A percentile compares a stretch with the other conserved stretches of the same genome.
These are phyloP conservation scores for Homalodisca vitripennis DNA, from an alignment of 1,140 invertebrate species.

Conservation along the genomic window DNA sequence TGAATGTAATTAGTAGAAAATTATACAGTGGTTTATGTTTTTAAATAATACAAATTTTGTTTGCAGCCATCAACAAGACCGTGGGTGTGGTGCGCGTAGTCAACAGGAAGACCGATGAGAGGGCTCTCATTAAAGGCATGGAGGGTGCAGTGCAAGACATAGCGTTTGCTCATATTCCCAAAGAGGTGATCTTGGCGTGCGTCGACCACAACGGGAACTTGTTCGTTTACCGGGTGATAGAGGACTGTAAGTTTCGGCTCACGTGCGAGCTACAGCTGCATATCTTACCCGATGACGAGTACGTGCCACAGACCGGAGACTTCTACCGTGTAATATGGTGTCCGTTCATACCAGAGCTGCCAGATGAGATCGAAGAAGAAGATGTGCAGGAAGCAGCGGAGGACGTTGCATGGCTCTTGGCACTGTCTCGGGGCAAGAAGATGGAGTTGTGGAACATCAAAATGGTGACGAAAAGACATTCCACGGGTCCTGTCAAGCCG, in stretches of 20 bases:
- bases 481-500: constrained; percentile 50
- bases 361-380: constrained; percentile 56
- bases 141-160: constrained; percentile 82
- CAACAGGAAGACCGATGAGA: constrained; percentile 67
- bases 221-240: constrained; percentile 72
- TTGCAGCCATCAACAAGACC: constrained; percentile 57
- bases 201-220: constrained; percentile 82
- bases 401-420: constrained; percentile 74
- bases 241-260: constrained; percentile 50
- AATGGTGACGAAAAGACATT: constrained; percentile 53
- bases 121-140: constrained; percentile 84
- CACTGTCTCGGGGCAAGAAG: constrained; percentile 74
- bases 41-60: no score
- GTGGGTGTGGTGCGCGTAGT: constrained; percentile 82
- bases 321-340: constrained; percentile 81
- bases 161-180: constrained; percentile 79
- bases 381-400: constrained; percentile 43
- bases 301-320: neutral
- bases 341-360: constrained; percentile 76
- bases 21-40: no score
- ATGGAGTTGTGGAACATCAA: constrained; percentile 65
- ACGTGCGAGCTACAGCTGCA: neutral
- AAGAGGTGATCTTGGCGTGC: constrained; percentile 76
- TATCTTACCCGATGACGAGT: constrained; percentile 9
- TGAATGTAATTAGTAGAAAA: no score